Evolutionary conservation across 2,113 vertebrate genomes (phyloP), one percentile per base, ranked within the genome.

Genomic region (Mola mola): DNA sequence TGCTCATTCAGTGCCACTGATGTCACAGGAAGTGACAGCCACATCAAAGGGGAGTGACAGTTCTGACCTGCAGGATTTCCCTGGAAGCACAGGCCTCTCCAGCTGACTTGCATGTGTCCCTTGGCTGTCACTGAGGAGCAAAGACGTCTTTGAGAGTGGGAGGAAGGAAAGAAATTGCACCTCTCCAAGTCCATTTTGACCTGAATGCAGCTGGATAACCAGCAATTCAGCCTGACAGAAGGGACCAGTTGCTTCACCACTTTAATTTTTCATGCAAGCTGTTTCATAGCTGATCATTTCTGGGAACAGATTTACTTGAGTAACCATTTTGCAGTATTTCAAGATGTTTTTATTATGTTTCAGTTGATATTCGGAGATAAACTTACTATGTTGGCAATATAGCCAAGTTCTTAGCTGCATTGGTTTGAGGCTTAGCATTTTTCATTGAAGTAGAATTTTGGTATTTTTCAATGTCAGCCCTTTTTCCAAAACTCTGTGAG

Each of bases 101-200:
- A 3, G 11, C 8, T 17, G 22, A 37, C 22, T 40, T 9, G 2
- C 40, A 46, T 25, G 8, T 33, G 16, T 37, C 31, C 17, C 10
- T 5, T 25, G 16, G 46, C 37, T 19, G 29, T 49, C 61, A 28
- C 47, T 34, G 60, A 36, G 71, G 73, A 44, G 47, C 37, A 43
- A 38, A 50, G 52, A 65, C 55, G 62, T 74, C 53, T 61, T 31
- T 0, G 36, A 19, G 36, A 46, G 34, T 21, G 40, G 15, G 11
- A 25, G 48, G 43, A 0, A 24, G 43, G 15, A 16, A 1, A 16
- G 19, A 12, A 26, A 36, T 24, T n/a, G 58, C 29, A 26, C 52
- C 57, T 25, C 51, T 55, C 34, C 57, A 5, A 57, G n/a, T 55
- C 22, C 11, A 21, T 28, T 16, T 0, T 10, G 19, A 13, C 7